Base-by-base conservation (phyloP, 2,888 invertebrate species). In the Thecophora atra region DNA sequence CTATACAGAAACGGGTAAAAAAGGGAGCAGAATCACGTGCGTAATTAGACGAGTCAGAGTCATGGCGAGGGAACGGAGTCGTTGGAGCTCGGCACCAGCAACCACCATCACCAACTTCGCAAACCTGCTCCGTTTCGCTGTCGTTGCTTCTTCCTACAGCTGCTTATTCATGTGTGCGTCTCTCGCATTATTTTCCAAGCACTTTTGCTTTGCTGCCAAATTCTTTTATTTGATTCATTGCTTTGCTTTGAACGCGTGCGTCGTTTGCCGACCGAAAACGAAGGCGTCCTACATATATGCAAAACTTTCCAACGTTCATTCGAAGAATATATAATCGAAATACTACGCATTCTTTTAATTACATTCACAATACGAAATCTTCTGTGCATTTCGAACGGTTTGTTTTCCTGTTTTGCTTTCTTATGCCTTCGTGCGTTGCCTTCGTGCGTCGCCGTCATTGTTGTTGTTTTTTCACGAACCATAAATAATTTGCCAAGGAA, bases 401-500 rank as follows among this genome's bases (percentile, higher is more conserved):
- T 56, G 44, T 58, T 37, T 19, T 3, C 37, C 5, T 28, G 51
- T 37, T 30, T 54, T 66, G 19, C 52, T 37, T 24, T 30, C 42
- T 54, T 30, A n/a, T 37, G 26, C 30, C 30, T 28, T 60, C 19
- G 60, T 64, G 24, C 21, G 44, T 44, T n/a, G 13, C 24, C 5
- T 63, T 44, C 42, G 5, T 24, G 37, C 24, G 19, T 63, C 42
- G n/a, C n/a, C 13, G 13, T 7, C 56, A 6, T 5, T 26, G 28
- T 56, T 58, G 42, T 58, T 19, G 42, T 11, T 47, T 17, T 37
- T 30, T 70, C 63, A 63, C 62, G 63, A 28, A 52, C 37, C 70
- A 70, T 70, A 63, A 70, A 70, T 70, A 70, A 70, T 70, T 60
- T 69, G 47, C 52, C 52, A 63, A 52, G 63, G 62, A 51, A 30